Evolutionary conservation across 2,888 invertebrate species (phyloP), one percentile per base, ranked within the genome.

Genomic region (Patella caerulea): DNA sequence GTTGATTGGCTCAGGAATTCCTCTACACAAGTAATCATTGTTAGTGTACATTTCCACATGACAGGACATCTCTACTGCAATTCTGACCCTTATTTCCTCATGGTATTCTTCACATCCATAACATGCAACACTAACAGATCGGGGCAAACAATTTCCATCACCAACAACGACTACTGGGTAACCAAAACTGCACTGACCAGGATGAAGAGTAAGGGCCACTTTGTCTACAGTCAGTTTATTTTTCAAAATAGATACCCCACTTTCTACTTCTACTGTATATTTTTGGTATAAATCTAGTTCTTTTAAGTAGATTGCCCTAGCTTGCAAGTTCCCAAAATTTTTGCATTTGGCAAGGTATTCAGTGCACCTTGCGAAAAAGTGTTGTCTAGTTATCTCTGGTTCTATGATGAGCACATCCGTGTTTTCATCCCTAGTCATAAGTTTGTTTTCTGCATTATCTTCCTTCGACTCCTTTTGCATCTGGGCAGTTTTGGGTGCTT

Each of bases 111-210:
- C n/a, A 55, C 73, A 15, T 14, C 80, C 75, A 76, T 19, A 79
- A 11, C 71, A 79, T 53, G 73, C 77, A n/a, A 80, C 73, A 78
- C 82, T 81, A 24, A 75, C 81, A 71, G 59, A 54, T 34, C 72
- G 74, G 15, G 80, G 83, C 5, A 81, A 55, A 75, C 81, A 81
- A 71, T 82, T 80, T 24, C 82, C 79, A 76, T 80, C 78, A n/a
- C 76, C 76, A 53, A 72, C 19, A 72, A 72, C 53, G 24, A n/a
- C 45, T 34, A 53, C 45, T 53, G 53, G 19, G 70, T 70, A 19
- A 70, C 24, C 70, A 24, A 29, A 19, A 70, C 70, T 24, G 29
- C 24, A 24, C 70, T 70, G 70, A 70, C 24, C 29, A 24, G 19
- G 70, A 70, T 19, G 19, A 19, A 24, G 12, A 12, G 24, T 70